Percentiles rank a stretch among this genome's conserved stretches.
Evolutionary conservation across 1,140 invertebrate genomes (phyloP).

Genomic region (Orchestia grillus): DNA sequence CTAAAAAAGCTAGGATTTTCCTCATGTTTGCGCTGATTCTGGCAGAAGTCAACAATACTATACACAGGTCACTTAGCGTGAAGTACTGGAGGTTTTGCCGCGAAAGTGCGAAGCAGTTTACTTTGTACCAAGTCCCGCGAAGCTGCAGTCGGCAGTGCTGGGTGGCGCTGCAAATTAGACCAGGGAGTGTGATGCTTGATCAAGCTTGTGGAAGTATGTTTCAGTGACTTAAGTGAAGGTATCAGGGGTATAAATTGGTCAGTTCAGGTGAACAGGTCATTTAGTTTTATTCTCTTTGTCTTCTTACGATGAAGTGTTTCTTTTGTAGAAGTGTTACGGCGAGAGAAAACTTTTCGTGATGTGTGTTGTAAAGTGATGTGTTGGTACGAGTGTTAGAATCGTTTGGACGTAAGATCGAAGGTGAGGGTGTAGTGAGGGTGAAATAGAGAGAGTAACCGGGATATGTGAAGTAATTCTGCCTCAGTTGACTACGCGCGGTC

Average conservation of each 20-base stretch:
- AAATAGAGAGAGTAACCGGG: too few relatives aligned
- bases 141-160: background rate
- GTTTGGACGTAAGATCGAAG: too few relatives aligned
- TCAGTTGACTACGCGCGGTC: too few relatives aligned
- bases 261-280: background rate
- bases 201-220: background rate
- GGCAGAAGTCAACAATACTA: background rate
- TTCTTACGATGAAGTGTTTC: too few relatives aligned
- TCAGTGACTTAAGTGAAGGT: background rate
- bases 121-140: background rate
- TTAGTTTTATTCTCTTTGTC: background rate
- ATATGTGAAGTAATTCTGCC: too few relatives aligned
- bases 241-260: background rate
- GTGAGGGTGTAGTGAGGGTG: too few relatives aligned
- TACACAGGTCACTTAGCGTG: background rate
- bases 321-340: too few relatives aligned
- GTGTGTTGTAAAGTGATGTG: too few relatives aligned
- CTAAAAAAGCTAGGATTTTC: too few relatives aligned
- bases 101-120: background rate
- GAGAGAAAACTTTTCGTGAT: too few relatives aligned
- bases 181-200: background rate
- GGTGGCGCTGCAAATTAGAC: background rate
- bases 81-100: background rate
- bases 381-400: too few relatives aligned
- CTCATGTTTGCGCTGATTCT: background rate